These are phyloP conservation scores for Diplosoma virens DNA, from an alignment of 23 tunicate genomes.

Conservation along the genomic window DNA sequence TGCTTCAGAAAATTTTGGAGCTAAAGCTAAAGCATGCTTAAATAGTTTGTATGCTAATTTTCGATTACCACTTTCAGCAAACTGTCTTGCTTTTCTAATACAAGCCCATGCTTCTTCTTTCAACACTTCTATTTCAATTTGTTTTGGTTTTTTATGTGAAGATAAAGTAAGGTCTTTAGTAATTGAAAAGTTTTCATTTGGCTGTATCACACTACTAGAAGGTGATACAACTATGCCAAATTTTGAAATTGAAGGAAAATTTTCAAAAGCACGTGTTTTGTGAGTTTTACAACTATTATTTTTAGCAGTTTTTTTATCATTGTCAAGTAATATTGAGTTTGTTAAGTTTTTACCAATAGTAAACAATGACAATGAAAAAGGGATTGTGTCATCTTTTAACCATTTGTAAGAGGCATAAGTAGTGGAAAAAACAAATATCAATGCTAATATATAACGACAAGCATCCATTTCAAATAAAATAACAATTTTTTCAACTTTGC, in stretches of 20 bases:
- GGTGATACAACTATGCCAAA: no score
- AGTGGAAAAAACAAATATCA: not conserved
- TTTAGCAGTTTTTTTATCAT: no score
- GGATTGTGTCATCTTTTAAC: not conserved
- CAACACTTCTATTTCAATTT: constrained; percentile 2
- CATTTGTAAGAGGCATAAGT: constrained; percentile 1
- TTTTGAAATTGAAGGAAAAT: no score
- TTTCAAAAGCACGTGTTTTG: no score
- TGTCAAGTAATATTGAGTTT: no score
- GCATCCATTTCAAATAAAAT: no score
- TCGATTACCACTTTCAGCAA: constrained; percentile 62
- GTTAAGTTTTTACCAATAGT: no score
- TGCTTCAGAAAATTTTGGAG: constrained; percentile 67
- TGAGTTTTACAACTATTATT: no score
- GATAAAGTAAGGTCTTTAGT: not conserved
- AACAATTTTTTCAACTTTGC: no score
- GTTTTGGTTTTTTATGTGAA: not conserved
- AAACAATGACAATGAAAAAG: no score
- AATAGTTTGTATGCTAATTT: constrained; percentile 76
- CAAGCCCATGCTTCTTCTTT: constrained; percentile 64
- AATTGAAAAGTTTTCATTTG: not conserved
- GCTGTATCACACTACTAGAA: no score
- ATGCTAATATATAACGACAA: not conserved
- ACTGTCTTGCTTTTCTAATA: constrained; percentile 65
- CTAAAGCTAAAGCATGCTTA: constrained; percentile 76